These are phyloP conservation scores for Selene dorsalis DNA, from an alignment of 2,797 vertebrate species.

Conservation along the genomic window DNA sequence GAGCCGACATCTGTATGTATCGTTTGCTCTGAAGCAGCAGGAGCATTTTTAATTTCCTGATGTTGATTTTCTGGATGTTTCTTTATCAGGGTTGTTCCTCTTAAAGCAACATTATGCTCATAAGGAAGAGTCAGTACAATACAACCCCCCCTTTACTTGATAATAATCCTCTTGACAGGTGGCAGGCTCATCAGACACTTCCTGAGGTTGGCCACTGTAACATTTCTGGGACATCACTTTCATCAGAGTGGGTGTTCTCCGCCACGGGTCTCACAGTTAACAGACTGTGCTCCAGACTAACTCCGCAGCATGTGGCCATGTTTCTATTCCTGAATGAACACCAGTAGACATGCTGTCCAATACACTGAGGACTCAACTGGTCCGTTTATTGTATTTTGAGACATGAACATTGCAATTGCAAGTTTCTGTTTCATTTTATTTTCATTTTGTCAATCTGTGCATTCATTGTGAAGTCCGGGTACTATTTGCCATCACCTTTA, in stretches of 20 bases:
- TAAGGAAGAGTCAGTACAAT: conserved; percentile 41
- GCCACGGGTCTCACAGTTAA: neutral
- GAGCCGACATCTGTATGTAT: conserved; percentile 44
- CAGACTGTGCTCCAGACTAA: neutral
- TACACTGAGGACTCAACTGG: neutral
- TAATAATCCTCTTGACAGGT: neutral
- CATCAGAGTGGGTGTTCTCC: neutral
- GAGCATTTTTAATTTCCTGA: conserved; percentile 40
- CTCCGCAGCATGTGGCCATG: neutral
- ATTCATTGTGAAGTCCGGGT: neutral
- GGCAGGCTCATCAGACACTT: neutral
- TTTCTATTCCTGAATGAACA: neutral
- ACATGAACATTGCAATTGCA: neutral
- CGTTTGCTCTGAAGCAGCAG: conserved; percentile 33
- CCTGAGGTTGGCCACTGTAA: neutral
- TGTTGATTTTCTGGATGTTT: conserved; percentile 38
- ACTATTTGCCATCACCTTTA: neutral
- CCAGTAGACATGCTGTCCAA: neutral
- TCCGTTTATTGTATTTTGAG: neutral
- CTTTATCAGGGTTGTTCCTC: conserved; percentile 38
- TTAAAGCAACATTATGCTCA: conserved; percentile 32
- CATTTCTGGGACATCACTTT: neutral
- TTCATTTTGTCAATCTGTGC: neutral
- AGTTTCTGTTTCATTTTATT: neutral
- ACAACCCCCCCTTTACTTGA: neutral